Base-by-base conservation (phyloP, 2,113 vertebrate genomes). In the Euleptes europaea region DNA sequence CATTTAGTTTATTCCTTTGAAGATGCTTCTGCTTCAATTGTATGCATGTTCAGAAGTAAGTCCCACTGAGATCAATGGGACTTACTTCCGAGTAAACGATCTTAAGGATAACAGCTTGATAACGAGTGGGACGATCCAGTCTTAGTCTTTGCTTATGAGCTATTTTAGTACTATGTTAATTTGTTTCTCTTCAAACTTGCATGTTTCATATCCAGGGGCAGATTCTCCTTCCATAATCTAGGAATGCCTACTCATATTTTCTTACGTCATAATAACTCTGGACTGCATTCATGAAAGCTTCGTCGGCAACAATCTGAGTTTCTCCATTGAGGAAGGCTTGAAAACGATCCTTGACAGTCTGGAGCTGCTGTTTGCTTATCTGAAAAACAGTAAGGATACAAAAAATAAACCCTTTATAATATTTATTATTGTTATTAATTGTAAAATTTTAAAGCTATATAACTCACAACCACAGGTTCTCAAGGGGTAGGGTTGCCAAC, bases 231-330 rank as follows among this genome's bases (percentile, higher is more conserved):
- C 33, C 51, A 57, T 19, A 57, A 2, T 9, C 35, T 38, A 71
- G 3, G 40, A 57, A n/a, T 63, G 42, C 15, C 51, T 33, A n/a
- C 14, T 63, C 66, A 33, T 71, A 26, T 86, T 70, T 82, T 44
- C 96, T 96, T 95, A 99, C 99, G 95, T 99, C 98, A 0, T 98
- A 99, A 95, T 99, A 99, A 94, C 99, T 99, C 96, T 99, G 99
- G 73, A 99, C 98, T 0, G 99, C 99, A 0, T 99, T 99, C 96
- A 99, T 99, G 94, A 99, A 99, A 3, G 99, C 99, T 94, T 99
- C 99, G 2, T 99, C 99, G 3, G 99, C 99, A 88, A 99, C 98
- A 26, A 99, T 99, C 95, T 99, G 99, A 1, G 99, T 99, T 49
- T 99, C 99, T 92, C 99, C 99, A 0, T 96, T 98, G 73, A 99